phyloP scores from a whole-genome alignment of 2,888 invertebrate species.

The Caenorhabditis wallacei region DNA sequence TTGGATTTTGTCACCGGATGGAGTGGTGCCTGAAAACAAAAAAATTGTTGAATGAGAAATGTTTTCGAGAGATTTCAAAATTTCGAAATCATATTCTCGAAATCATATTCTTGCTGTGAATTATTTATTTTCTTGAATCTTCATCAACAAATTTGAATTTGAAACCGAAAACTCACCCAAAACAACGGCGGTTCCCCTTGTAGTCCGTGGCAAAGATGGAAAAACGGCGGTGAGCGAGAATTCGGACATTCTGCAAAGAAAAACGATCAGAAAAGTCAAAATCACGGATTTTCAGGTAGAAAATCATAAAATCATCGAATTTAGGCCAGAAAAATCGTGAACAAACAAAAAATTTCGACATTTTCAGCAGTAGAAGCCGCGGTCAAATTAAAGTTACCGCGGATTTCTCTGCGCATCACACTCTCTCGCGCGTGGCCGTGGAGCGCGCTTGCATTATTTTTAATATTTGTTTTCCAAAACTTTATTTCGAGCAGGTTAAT shows the following conservation, averaged over 20 bases:
- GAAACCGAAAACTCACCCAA: conserved; percentile 84
- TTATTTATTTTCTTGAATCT: neutral
- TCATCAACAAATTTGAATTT: too few relatives aligned
- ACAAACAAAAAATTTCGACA: too few relatives aligned
- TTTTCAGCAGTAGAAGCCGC: neutral
- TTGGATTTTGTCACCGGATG: conserved; percentile 96
- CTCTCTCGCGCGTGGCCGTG: neutral
- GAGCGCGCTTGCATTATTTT: conserved; percentile 18
- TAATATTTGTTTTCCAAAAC: too few relatives aligned
- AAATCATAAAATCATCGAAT: too few relatives aligned
- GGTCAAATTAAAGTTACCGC: conserved; percentile 16
- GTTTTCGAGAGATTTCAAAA: neutral
- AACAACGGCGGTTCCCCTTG: conserved; percentile 94
- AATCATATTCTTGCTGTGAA: too few relatives aligned
- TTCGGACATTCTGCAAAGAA: conserved; percentile 34
- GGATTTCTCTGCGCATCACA: conserved; percentile 1
- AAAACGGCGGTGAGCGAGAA: conserved; percentile 84
- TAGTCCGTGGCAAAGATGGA: conserved; percentile 95
- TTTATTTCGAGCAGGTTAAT: too few relatives aligned
- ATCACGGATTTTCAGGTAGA: too few relatives aligned
- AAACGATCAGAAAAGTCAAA: too few relatives aligned
- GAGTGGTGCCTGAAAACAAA: conserved; percentile 87
- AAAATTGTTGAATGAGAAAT: neutral
- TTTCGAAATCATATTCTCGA: too few relatives aligned
- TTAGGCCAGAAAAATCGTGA: too few relatives aligned